These are phyloP conservation scores for Megaustenia siamemsis DNA, from an alignment of 2,888 invertebrate species.

Conservation along the genomic window DNA sequence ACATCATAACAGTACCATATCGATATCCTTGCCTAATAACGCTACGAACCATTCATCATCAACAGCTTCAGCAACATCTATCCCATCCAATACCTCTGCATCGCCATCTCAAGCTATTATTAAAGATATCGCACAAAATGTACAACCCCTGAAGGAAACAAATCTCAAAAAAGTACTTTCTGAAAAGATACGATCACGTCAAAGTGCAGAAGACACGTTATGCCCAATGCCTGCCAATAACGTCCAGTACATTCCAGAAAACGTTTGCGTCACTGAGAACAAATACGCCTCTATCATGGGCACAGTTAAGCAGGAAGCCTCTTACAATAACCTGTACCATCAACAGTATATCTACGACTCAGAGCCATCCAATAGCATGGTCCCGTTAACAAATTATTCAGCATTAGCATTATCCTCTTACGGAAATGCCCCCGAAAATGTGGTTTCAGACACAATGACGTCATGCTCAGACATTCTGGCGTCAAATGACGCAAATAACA, in stretches of 20 bases:
- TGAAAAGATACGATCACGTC: conserved; percentile 48
- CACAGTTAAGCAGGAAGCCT: conserved; percentile 58
- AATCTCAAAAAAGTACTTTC: conserved; percentile 48
- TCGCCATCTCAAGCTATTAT: background rate
- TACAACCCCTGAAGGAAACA: conserved; percentile 30
- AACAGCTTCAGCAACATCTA: background rate
- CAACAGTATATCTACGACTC: conserved; percentile 42
- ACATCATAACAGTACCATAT: conserved; percentile 33
- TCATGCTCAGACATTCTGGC: conserved; percentile 18
- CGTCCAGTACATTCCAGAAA: conserved; percentile 37
- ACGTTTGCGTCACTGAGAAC: background rate
- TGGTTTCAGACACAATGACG: conserved; percentile 20
- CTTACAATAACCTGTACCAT: conserved; percentile 57
- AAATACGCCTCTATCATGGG: conserved; percentile 37
- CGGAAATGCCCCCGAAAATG: background rate
- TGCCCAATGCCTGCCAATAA: conserved; percentile 28
- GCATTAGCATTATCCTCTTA: conserved; percentile 19
- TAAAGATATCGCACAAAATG: background rate
- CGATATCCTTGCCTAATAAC: background rate
- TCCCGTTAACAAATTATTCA: conserved; percentile 29
- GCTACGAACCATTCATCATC: background rate
- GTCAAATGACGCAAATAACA: conserved; percentile 10
- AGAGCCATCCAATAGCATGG: conserved; percentile 5
- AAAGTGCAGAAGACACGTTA: conserved; percentile 25
- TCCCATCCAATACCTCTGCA: background rate